Conservation (phyloP, 92 coral and sea anemone species). For the Porites rus region DNA sequence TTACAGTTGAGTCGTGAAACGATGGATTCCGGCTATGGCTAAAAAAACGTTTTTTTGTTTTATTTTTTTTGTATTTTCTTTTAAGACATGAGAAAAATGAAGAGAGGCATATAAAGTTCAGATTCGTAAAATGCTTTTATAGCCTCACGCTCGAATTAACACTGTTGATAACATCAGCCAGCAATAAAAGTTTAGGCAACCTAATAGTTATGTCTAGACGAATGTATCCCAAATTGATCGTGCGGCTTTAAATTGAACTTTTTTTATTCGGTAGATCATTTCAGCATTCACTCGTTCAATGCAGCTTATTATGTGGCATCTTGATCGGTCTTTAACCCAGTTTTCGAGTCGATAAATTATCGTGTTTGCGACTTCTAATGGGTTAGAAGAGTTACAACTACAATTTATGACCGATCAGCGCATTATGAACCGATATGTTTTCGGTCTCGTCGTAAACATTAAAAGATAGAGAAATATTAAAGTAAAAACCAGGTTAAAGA, state of each 20-base stretch:
- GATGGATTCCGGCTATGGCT: background rate
- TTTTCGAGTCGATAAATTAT: constrained; percentile 2
- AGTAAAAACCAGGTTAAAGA: background rate
- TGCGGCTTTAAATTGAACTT: background rate
- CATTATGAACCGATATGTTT: constrained; percentile 1
- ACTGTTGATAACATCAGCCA: background rate
- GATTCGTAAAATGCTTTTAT: background rate
- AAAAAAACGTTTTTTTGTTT: no score
- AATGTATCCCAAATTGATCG: background rate
- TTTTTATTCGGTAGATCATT: background rate
- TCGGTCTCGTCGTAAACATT: background rate
- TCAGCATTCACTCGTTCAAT: background rate
- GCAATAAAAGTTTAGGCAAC: constrained; percentile 2
- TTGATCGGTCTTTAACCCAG: background rate
- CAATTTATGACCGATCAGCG: constrained; percentile 8
- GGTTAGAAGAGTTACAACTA: background rate
- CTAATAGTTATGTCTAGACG: background rate
- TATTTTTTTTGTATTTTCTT: no score
- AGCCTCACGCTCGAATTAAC: background rate
- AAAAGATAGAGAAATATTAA: background rate
- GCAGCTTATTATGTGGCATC: background rate
- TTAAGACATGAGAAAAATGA: no score
- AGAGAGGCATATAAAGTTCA: background rate
- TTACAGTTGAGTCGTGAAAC: background rate
- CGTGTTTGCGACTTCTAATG: background rate